Percentiles rank a stretch among this genome's conserved stretches.
phyloP scores from a whole-genome alignment of 1,140 invertebrate species.

The Aphaenogaster ashmeadi region DNA sequence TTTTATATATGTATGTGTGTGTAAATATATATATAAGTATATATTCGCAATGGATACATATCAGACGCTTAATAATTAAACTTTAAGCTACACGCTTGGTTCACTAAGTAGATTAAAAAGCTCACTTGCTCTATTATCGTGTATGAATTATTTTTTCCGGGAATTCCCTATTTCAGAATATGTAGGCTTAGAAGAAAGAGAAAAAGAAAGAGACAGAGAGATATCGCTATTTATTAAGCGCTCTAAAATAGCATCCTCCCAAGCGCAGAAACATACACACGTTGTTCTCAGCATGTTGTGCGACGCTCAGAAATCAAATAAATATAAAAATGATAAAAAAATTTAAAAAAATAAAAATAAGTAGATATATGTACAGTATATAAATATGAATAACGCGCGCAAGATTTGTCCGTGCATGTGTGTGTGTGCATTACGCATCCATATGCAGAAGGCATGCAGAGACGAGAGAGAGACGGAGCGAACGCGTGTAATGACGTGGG shows the following conservation, averaged over 20 bases:
- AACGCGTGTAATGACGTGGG: conserved; percentile 34
- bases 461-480: neutral
- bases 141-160: neutral
- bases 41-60: neutral
- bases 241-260: neutral
- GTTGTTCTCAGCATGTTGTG: neutral
- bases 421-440: neutral
- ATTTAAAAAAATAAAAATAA: neutral
- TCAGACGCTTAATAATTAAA: neutral
- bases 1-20: neutral
- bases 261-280: neutral
- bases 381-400: neutral
- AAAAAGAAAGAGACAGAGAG: neutral
- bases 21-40: neutral
- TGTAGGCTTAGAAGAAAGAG: neutral
- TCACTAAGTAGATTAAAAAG: conserved; percentile 8
- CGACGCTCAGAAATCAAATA: too few relatives aligned
- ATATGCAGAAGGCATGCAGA: neutral
- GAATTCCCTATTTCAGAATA: conserved; percentile 14
- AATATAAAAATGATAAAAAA: neutral
- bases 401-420: neutral
- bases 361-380: neutral
- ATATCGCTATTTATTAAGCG: neutral
- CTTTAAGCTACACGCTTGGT: neutral
- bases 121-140: neutral